Conservation (phyloP, 2,113 vertebrate genomes). For the Rattus norvegicus region GRCr8 NC_086019.1:89362501-89363000, state of each 20-base stretch:
- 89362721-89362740: neutral
- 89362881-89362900: neutral
- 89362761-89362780: neutral
- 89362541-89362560: neutral
- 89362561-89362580: neutral
- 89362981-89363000: neutral
- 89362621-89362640: neutral
- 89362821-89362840: neutral
- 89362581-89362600: neutral
- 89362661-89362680: neutral
- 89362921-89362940: neutral
- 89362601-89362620: neutral
- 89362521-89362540: neutral
- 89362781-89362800: neutral
- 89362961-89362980: neutral
- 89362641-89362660: neutral
- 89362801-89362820: neutral
- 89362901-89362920: neutral
- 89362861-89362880: neutral
- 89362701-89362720: neutral
- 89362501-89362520: neutral
- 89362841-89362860: neutral
- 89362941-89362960: too few species aligned
- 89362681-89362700: neutral
- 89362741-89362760: neutral